Evolutionary conservation across 1,140 invertebrate species (phyloP).

Genomic region (Anadara kagoshimensis): DNA sequence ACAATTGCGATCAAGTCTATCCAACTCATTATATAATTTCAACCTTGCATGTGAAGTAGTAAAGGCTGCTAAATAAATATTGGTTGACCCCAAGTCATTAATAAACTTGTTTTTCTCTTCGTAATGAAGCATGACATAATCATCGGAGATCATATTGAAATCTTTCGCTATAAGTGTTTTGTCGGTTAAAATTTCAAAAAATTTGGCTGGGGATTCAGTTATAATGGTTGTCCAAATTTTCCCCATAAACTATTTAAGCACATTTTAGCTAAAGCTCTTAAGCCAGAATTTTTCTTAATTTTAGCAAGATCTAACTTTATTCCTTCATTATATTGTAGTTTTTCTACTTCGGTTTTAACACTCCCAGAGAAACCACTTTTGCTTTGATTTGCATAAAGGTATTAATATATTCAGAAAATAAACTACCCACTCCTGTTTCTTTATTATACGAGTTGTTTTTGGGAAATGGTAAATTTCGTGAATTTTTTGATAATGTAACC

Average conservation of each 20-base stretch:
- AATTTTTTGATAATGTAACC: neutral
- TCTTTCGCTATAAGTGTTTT: neutral
- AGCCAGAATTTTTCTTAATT: constrained; percentile 66
- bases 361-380: constrained; percentile 42
- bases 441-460: constrained; percentile 4
- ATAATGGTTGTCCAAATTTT: constrained; percentile 38
- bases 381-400: constrained; percentile 51
- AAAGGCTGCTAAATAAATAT: constrained; percentile 71
- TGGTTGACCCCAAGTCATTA: constrained; percentile 23
- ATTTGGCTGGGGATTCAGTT: neutral
- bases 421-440: neutral
- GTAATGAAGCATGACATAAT: neutral
- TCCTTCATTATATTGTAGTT: constrained; percentile 61
- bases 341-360: constrained; percentile 38
- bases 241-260: constrained; percentile 58
- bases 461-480: constrained; percentile 67
- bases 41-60: constrained; percentile 40
- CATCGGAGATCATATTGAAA: neutral
- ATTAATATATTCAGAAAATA: constrained; percentile 49
- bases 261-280: constrained; percentile 45
- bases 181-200: neutral
- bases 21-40: constrained; percentile 6
- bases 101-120: constrained; percentile 51
- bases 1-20: neutral
- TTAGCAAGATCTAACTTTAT: constrained; percentile 64